Base-by-base conservation (phyloP, 92 coral and sea anemone species). In the Porites lobata region DNA sequence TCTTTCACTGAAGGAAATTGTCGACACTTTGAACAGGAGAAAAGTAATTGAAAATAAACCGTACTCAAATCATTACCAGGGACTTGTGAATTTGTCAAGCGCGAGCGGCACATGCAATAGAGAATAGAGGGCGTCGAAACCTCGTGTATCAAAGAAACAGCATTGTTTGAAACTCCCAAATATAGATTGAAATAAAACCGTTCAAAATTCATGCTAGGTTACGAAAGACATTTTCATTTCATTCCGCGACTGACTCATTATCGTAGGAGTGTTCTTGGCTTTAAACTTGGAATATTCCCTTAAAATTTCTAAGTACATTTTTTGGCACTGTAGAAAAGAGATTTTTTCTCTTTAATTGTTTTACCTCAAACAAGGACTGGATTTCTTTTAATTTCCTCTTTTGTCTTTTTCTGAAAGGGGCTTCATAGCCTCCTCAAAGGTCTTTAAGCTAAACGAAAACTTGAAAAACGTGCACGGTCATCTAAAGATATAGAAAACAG, bases 101-200 rank as follows among this genome's bases (percentile, higher is more conserved):
- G 61, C 64, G 43, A 78, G 65, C 18, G 69, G 64, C 87, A 83
- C 87, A 83, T 83, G 87, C 18, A 47, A 14, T 9, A 51, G 9
- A 74, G 53, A 83, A 83, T 38, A 13, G 72, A 6, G 53, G 61
- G 62, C 72, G 51, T 72, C 8, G 19, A 9, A 11, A 12, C 87
- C 87, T 72, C 87, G 87, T 83, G 87, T 65, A 72, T 10, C 22
- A 64, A 47, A 62, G 69, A 59, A 12, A 50, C n/a, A 9, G 15
- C 18, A 83, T 83, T 72, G 78, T 83, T 57, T 74, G 19, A 7
- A 47, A 43, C 18, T 50, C 22, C 10, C 43, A 62, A 83, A 72
- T 58, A 72, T 21, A 72, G 63, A 72, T 11, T 22, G 80, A n/a
- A 20, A 61, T 14, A 24, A 83, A 50, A 38, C 51, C 50, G 54